phyloP scores from a whole-genome alignment of 2,113 vertebrate genomes.

The Platichthys flesus region DNA sequence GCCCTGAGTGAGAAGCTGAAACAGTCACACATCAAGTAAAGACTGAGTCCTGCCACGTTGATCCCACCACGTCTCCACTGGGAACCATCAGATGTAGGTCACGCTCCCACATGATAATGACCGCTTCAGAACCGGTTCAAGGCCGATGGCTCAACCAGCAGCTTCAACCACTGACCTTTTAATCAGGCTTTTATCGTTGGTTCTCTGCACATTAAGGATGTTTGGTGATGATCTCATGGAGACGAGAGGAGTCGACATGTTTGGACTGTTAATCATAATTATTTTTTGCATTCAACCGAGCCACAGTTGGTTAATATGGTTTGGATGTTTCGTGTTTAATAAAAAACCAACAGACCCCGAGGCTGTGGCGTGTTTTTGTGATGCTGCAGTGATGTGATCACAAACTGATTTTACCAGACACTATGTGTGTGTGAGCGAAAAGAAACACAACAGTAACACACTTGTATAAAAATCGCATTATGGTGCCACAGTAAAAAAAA shows the following conservation, averaged over 20 bases:
- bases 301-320: background rate
- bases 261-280: background rate
- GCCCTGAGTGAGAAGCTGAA: background rate
- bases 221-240: background rate
- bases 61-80: background rate
- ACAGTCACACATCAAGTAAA: conserved; percentile 29
- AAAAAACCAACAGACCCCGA: conserved; percentile 8
- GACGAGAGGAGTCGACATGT: conserved; percentile 6
- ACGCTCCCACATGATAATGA: conserved; percentile 40
- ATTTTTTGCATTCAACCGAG: background rate
- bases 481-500: too few species aligned
- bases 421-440: background rate
- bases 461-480: too few species aligned
- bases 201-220: conserved; percentile 6
- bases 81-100: conserved; percentile 25
- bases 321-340: conserved; percentile 18
- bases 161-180: background rate
- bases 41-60: conserved; percentile 10
- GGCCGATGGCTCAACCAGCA: background rate
- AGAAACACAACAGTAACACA: too few species aligned
- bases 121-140: conserved; percentile 5
- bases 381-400: background rate
- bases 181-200: background rate
- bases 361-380: background rate
- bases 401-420: background rate